A percentile compares a stretch with the other conserved stretches of the same genome.
Conservation (phyloP, 2,888 invertebrate species). For the Elgonia sp. region DNA sequence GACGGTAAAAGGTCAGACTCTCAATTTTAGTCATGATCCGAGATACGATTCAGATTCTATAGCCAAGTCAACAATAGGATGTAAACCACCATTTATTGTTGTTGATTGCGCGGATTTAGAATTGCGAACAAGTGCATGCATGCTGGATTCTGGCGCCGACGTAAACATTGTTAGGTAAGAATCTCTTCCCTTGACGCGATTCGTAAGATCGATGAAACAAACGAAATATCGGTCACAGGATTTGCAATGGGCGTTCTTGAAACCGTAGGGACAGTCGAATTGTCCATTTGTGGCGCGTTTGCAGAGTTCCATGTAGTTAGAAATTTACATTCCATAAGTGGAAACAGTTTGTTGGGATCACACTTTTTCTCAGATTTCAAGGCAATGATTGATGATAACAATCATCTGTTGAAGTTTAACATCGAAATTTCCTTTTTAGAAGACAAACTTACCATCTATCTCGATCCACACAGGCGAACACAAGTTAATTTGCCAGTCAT, state of each 20-base stretch:
- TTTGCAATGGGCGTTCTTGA: neutral
- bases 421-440: no score
- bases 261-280: neutral
- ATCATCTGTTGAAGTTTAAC: no score
- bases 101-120: neutral
- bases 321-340: neutral
- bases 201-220: neutral
- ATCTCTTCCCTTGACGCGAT: neutral
- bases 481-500: neutral
- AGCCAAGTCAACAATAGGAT: neutral
- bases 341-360: slow-evolving; percentile 28
- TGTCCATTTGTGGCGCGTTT: neutral
- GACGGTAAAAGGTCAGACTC: neutral
- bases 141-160: slow-evolving; percentile 32
- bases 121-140: neutral
- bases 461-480: neutral
- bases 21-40: neutral
- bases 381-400: no score
- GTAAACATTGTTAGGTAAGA: slow-evolving; percentile 33
- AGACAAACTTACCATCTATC: neutral
- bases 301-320: slow-evolving; percentile 33
- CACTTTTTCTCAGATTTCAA: neutral
- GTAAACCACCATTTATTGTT: neutral
- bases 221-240: neutral
- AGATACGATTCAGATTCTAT: neutral